Evolutionary conservation across 2,113 vertebrate genomes (phyloP), one percentile per base, ranked within the genome.

Genomic region (Tachysurus fulvidraco): DNA sequence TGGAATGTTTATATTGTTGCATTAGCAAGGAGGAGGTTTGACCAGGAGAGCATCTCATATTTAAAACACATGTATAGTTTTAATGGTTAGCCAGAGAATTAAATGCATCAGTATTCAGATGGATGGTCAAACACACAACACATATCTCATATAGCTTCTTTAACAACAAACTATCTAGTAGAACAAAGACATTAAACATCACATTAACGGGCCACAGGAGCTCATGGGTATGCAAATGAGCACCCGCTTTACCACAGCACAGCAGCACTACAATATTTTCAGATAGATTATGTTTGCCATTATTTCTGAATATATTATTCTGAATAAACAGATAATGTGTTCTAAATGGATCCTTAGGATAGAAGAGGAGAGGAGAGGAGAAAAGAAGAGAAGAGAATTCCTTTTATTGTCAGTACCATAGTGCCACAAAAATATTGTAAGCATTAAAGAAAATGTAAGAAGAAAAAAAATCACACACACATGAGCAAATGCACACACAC

Each of bases 121-220:
- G 16, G 30, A 71, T 71, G 30, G 69, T 44, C 14, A 54, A 78
- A 80, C 25, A 79, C 28, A 57, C 1, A 52, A 4, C 50, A 54
- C 25, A 54, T 52, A 77, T 77, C 41, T 50, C 50, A 54, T 13
- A 54, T 28, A 77, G 54, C 21, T 50, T 74, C 71, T 73, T 44
- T 44, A 73, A 41, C 17, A 41, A 74, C 71, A 44, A 74, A 46
- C 10, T 1, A 11, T 74, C 73, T n/a, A 77, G 41, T 19, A 41
- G 55, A 59, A 80, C 77, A 80, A 80, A 80, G 30, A 55, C n/a
- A 54, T 78, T 41, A 80, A 80, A 78, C 50, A 30, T 44, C 78
- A 44, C 78, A 44, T 81, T 60, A 60, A 44, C 0, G 12, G 30
- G 30, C 78, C 19, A 44, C 13, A 3, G 11, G 21, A 41, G 78